A percentile compares a stretch with the other conserved stretches of the same genome.
Conservation (phyloP, 92 coral and sea anemone genomes). For the Umimayanthus chanpuru region DNA sequence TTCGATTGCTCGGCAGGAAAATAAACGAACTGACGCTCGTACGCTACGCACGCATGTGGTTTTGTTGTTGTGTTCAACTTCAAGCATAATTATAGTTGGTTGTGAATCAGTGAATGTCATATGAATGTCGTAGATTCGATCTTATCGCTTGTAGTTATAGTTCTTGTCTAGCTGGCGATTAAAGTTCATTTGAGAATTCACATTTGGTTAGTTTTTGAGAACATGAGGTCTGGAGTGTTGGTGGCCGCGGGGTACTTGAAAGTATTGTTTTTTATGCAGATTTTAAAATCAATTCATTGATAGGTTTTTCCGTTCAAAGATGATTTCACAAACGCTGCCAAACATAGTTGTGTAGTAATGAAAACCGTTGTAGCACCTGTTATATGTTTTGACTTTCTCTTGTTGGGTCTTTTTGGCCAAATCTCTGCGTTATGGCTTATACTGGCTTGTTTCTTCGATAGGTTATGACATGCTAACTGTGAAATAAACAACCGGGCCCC, state of each 20-base stretch:
- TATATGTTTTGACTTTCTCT: neutral
- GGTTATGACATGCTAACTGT: too few species aligned
- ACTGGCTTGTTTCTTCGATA: too few species aligned
- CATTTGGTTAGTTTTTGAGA: neutral
- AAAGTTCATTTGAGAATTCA: neutral
- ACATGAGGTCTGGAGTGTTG: neutral
- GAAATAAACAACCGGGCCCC: too few species aligned
- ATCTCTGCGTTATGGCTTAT: neutral
- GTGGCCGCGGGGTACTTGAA: neutral
- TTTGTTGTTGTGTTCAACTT: neutral
- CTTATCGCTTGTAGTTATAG: too few species aligned
- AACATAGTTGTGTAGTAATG: too few species aligned
- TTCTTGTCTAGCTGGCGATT: too few species aligned
- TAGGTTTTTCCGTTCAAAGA: too few species aligned
- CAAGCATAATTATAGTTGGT: neutral
- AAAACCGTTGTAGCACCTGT: neutral
- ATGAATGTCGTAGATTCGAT: neutral
- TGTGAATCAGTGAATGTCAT: neutral
- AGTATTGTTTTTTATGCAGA: too few species aligned
- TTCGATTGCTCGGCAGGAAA: neutral
- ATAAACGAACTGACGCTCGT: neutral
- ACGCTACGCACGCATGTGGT: neutral
- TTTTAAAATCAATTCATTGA: too few species aligned
- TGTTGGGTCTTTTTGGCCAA: neutral
- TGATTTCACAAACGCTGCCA: neutral